Percentiles rank a stretch among this genome's conserved stretches.
Conservation (phyloP, 2,888 invertebrate genomes). For the Cremastinae sp. region DNA sequence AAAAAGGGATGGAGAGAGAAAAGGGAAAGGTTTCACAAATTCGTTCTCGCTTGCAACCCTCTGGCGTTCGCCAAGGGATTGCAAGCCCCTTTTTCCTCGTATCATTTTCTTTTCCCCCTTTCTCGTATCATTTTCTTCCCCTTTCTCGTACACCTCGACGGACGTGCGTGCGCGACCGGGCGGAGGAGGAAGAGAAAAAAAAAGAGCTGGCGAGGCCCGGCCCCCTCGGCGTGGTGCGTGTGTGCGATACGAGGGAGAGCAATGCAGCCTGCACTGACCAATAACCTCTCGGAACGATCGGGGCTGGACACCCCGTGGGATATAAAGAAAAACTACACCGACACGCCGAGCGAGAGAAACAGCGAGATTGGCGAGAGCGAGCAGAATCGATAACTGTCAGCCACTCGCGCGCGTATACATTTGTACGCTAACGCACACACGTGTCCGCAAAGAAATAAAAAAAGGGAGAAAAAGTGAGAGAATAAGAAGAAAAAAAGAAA, state of each 20-base stretch:
- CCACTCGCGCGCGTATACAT: conserved; percentile 12
- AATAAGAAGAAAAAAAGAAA: neutral
- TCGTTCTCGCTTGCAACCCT: conserved; percentile 46
- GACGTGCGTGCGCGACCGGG: neutral
- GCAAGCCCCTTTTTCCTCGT: conserved; percentile 45
- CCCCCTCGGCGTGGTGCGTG: conserved; percentile 25
- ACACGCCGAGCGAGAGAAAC: conserved; percentile 21
- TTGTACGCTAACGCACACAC: neutral
- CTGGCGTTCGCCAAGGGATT: conserved; percentile 47
- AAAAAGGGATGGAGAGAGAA: no score
- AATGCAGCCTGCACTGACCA: conserved; percentile 77
- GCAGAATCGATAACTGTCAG: conserved; percentile 56
- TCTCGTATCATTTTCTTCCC: conserved; percentile 55
- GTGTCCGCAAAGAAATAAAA: neutral
- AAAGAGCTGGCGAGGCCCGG: conserved; percentile 1
- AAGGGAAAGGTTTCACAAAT: conserved; percentile 41
- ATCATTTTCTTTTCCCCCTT: conserved; percentile 49
- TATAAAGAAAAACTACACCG: conserved; percentile 39
- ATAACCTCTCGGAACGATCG: conserved; percentile 72
- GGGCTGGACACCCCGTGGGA: conserved; percentile 67
- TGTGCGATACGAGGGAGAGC: conserved; percentile 41
- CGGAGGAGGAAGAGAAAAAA: conserved; percentile 18
- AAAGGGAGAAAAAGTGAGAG: no score
- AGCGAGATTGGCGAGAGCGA: conserved; percentile 42
- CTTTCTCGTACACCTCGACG: conserved; percentile 25